Conservation (phyloP, 1,140 invertebrate species). For the Adoxophyes honmai region DNA sequence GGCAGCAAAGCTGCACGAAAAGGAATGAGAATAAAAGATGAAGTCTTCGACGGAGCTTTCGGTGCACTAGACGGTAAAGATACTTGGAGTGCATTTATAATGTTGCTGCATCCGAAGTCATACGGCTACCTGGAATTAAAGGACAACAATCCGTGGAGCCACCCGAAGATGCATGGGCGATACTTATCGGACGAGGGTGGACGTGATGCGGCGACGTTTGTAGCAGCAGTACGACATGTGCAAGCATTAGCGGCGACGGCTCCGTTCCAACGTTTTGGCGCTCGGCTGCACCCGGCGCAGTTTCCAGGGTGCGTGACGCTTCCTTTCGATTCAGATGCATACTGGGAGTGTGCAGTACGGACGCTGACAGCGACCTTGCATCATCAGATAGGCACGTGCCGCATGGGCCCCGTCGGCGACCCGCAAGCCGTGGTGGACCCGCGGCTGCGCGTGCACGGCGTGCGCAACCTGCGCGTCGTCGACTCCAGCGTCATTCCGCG, state of each 20-base stretch:
- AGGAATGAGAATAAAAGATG: constrained; percentile 78
- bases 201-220: constrained; percentile 72
- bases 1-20: constrained; percentile 78
- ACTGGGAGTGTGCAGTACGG: constrained; percentile 78
- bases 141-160: constrained; percentile 79
- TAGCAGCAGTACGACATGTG: constrained; percentile 71
- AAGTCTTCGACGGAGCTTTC: constrained; percentile 78
- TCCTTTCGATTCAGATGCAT: constrained; percentile 74
- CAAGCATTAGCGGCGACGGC: constrained; percentile 62
- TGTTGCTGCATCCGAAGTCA: constrained; percentile 81
- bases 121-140: constrained; percentile 78
- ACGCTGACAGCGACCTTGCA: constrained; percentile 76
- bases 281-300: constrained; percentile 63
- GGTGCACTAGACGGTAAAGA: constrained; percentile 69
- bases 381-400: constrained; percentile 81
- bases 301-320: constrained; percentile 69
- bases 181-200: constrained; percentile 77
- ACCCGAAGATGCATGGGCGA: constrained; percentile 82
- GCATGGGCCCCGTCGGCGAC: constrained; percentile 80
- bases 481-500: constrained; percentile 79
- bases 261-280: constrained; percentile 70
- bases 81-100: constrained; percentile 74
- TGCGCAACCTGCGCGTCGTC: constrained; percentile 74
- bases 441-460: constrained; percentile 74
- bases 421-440: constrained; percentile 77